Base-by-base conservation (phyloP, 2,797 vertebrate species). In the Acanthurus tractus region DNA sequence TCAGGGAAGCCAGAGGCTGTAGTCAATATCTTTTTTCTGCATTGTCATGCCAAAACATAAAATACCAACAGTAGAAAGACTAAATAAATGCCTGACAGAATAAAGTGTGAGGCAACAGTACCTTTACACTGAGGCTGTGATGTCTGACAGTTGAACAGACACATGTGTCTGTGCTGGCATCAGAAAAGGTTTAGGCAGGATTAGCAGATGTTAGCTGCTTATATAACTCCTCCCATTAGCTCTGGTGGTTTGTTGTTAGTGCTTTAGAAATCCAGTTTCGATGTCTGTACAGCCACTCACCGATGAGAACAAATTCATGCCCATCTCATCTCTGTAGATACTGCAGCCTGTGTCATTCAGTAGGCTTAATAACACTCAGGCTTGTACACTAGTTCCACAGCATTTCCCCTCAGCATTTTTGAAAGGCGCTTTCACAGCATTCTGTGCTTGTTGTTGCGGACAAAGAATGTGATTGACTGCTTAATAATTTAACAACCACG, bases 371-470 rank as follows among this genome's bases (percentile, higher is more conserved):
- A 82, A 82, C 65, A 53, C 34, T 38, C 29, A 46, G 62, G 70
- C 67, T 66, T 70, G 66, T 81, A 61, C 71, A 74, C 54, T 50
- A 55, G 78, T 87, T 87, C 70, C 70, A 90, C 86, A 82, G 82
- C 62, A 86, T 83, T 89, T 86, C 48, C 73, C 25, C 25, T 71
- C 68, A 57, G 69, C 70, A 74, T 83, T 85, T 81, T 84, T 25
- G 70, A 70, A 67, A 79, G 63, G 59, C 76, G 82, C 72, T 20
- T 14, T 69, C 63, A 58, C 63, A 78, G 63, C 71, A 53, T 53
- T 82, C 57, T 67, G 55, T 45, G 38, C 36, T 63, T 12, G 44
- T 46, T 75, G 52, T 58, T 76, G 63, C 40, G 8, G 29, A 77
- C 25, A 55, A 59, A 84, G 57, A 74, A 45, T 57, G 15, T 54